Evolutionary conservation across 2,113 vertebrate genomes (phyloP).

Genomic region (Calyptomena viridis): DNA sequence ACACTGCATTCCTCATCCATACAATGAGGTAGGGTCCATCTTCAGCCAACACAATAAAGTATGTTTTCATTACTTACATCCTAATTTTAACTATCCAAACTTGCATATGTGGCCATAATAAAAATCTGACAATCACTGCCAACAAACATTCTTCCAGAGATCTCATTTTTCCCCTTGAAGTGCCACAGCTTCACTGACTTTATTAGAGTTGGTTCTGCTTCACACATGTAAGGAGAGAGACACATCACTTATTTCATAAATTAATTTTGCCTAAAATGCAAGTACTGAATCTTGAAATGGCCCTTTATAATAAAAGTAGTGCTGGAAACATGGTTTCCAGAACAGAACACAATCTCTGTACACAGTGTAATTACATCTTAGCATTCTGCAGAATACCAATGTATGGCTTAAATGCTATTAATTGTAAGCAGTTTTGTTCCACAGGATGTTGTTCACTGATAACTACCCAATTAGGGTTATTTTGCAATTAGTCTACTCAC

Average conservation of each 20-base stretch:
- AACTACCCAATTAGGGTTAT: conserved; percentile 81
- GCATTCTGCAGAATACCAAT: conserved; percentile 65
- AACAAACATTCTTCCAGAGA: not conserved
- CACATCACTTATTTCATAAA: not conserved
- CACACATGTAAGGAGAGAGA: not conserved
- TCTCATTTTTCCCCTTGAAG: not conserved
- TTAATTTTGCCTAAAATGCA: not conserved
- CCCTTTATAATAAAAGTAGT: conserved; percentile 26
- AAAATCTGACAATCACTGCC: not conserved
- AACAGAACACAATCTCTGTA: conserved; percentile 52
- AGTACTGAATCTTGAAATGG: not conserved
- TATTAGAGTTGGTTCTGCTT: not conserved
- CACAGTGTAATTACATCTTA: conserved; percentile 70
- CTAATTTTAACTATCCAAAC: not conserved
- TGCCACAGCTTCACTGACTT: not conserved
- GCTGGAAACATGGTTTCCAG: conserved; percentile 50
- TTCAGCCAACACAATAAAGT: not conserved
- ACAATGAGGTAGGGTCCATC: not conserved
- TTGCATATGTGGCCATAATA: not conserved
- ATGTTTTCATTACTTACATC: not conserved
- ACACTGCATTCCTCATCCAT: not conserved
- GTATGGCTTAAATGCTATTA: conserved; percentile 75
- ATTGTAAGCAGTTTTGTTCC: conserved; percentile 77
- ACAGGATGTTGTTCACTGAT: conserved; percentile 77
- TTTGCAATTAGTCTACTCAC: conserved; percentile 82